Evolutionary conservation across 2,797 vertebrate species (phyloP), one percentile per base, ranked within the genome.

Genomic region (Diplodus sargus): DNA sequence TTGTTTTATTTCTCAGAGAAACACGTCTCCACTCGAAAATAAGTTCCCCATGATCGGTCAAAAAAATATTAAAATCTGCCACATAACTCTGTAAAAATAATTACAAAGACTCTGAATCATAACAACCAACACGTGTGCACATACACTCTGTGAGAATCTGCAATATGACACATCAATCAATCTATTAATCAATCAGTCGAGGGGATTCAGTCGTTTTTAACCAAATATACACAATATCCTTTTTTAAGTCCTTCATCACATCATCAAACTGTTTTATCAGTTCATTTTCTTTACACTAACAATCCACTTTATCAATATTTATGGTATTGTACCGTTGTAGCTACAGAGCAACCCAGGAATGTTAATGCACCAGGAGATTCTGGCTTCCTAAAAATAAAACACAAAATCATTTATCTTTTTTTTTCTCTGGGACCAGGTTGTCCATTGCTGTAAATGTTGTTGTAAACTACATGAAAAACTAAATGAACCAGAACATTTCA

Each of bases 1-100:
- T 75, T 74, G 39, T 10, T 84, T 84, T 76, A 70, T 76, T 78
- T 78, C 20, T 17, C 30, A 61, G 10, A 30, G 39, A 30, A 67
- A 57, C 17, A 13, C 1, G 0, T 16, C n/a, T 52, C n/a, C 53
- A 63, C 17, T 64, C 52, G 67, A 66, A 74, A 62, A 66, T 5
- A 68, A 7, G 1, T 62, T 30, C 7, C 11, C 1, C 49, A 42
- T 82, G 28, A 69, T 72, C 25, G 22, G 39, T 39, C 23, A 9
- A 60, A 70, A 82, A 64, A 70, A 60, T 22, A 63, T 34, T 11
- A 20, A 74, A 83, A 58, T 69, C 10, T 18, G 23, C n/a, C 8
- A 2, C 1, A 51, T 28, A 13, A 48, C 17, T 42, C 56, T 76
- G 48, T 49, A 62, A 12, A 66, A 70, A 58, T 54, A 25, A 23